Base-by-base conservation (phyloP, 2,797 vertebrate species). In the Tragopan temminckii region DNA sequence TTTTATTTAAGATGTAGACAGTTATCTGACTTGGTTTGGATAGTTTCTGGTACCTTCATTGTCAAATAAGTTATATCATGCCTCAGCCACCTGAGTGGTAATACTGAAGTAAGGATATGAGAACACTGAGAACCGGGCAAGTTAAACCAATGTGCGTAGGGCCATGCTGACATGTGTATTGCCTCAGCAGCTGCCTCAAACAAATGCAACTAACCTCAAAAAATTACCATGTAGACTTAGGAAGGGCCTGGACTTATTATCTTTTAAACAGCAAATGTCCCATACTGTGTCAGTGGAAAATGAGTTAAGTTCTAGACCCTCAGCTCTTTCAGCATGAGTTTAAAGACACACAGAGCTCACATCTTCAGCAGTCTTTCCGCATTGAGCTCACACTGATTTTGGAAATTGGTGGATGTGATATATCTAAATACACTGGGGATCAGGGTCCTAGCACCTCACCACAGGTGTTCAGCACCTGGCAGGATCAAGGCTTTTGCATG, bases 1-100 rank as follows among this genome's bases (percentile, higher is more conserved):
- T 96, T 97, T 97, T 93, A 88, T 93, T 77, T 87, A 94, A 92
- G 68, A 87, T 96, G 43, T 80, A 85, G 77, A 79, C 46, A 69
- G 66, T 63, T 90, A 74, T 74, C 69, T 59, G 80, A 36, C 9
- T 43, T 92, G 46, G 46, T 93, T 55, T 82, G 14, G 7, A 40
- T 71, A 46, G 67, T 93, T 85, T 84, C 85, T 86, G 69, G 53
- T 67, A 71, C 31, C 31, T 55, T 86, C 50, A 72, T 48, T 24
- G 63, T 43, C 53, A 72, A 75, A 27, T 36, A 74, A 66, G 62
- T 55, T 33, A 74, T 69, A 68, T 25, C 62, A 61, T 61, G 4
- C 18, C 88, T 81, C 55, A 46, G 31, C 57, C 43, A 57, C 33
- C 36, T 63, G 7, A 72, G 2, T 58, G 40, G 40, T 79, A 77